Conservation (phyloP, 2,888 invertebrate genomes). For the Nemurella pictetii region DNA sequence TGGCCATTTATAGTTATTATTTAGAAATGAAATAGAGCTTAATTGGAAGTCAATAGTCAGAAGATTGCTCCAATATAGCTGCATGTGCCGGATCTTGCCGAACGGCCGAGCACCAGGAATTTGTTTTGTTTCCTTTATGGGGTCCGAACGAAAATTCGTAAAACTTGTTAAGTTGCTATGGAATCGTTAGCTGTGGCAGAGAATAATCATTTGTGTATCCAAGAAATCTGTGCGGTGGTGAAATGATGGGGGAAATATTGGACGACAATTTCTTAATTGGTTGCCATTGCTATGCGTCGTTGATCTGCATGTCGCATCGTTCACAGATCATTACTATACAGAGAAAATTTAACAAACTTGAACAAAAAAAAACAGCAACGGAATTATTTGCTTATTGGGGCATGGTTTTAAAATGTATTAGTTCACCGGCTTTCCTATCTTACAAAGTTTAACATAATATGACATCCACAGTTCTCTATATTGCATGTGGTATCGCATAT, state of each 20-base stretch:
- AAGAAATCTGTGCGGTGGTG: neutral
- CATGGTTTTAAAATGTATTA: neutral
- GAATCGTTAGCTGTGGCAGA: neutral
- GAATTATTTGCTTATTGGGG: neutral
- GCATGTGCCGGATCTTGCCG: neutral
- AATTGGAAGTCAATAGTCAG: neutral
- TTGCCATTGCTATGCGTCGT: neutral
- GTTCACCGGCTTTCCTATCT: too few relatives aligned
- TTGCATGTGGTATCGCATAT: too few relatives aligned
- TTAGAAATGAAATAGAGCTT: constrained; percentile 9
- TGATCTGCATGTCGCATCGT: neutral
- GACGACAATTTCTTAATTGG: neutral
- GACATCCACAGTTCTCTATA: too few relatives aligned
- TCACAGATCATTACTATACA: neutral
- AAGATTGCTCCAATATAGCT: neutral
- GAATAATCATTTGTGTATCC: neutral
- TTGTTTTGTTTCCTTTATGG: neutral
- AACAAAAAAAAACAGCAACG: neutral
- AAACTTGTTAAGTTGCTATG: neutral
- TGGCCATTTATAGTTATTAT: constrained; percentile 9
- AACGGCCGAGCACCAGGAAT: neutral
- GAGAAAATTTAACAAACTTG: neutral
- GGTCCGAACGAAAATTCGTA: neutral
- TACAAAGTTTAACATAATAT: too few relatives aligned
- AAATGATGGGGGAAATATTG: neutral